A percentile compares a stretch with the other conserved stretches of the same genome.
These are phyloP conservation scores for Etia nguti DNA, from an alignment of 2,113 vertebrate genomes.

Conservation along the genomic window DNA sequence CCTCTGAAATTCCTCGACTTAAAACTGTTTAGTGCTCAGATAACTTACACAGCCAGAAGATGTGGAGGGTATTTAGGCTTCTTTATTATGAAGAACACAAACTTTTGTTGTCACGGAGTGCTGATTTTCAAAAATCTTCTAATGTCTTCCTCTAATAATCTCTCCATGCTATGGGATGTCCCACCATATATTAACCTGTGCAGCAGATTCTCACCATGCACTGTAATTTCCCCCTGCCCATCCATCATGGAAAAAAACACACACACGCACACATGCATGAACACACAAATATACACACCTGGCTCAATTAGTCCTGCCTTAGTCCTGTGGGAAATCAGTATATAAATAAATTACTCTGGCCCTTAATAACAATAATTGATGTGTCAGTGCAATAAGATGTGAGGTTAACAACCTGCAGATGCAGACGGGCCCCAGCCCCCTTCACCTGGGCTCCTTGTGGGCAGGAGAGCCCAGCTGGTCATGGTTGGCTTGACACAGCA, in stretches of 20 bases:
- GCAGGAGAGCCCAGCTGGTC: conserved; percentile 52
- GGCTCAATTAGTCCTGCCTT: conserved; percentile 56
- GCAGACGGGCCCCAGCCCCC: conserved; percentile 36
- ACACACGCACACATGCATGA: conserved; percentile 8
- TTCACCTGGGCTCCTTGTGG: conserved; percentile 17
- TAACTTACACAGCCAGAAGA: neutral
- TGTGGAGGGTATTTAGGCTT: neutral
- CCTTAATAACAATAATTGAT: conserved; percentile 73
- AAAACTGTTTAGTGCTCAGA: neutral
- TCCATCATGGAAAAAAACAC: neutral
- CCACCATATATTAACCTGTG: conserved; percentile 25
- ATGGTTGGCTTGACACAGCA: conserved; percentile 45
- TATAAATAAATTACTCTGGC: conserved; percentile 65
- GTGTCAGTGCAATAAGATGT: conserved; percentile 66
- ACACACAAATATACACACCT: conserved; percentile 33
- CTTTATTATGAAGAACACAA: neutral
- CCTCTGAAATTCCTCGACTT: neutral
- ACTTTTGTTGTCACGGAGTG: neutral
- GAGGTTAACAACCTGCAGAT: conserved; percentile 66
- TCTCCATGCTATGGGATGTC: conserved; percentile 14
- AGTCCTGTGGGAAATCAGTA: conserved; percentile 62
- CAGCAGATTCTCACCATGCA: neutral
- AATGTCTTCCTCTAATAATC: neutral
- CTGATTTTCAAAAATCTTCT: neutral
- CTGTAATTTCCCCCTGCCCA: conserved; percentile 7